Conservation (phyloP, 2,797 vertebrate genomes). For the Poecilia wingei region DNA sequence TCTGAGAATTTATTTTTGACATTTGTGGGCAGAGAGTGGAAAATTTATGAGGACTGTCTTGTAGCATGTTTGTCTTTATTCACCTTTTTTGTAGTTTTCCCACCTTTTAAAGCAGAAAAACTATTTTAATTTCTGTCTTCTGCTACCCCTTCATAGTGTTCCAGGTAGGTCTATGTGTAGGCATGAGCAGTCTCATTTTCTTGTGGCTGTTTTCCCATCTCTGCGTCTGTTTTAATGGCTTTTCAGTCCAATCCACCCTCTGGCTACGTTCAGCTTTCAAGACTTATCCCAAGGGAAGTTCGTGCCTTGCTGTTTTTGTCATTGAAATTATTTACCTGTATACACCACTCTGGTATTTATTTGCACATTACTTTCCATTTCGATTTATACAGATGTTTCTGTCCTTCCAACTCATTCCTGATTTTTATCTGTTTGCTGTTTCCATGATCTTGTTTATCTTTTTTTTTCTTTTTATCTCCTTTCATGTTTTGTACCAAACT, state of each 20-base stretch:
- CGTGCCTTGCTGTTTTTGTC: constrained; percentile 12
- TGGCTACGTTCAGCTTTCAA: constrained; percentile 37
- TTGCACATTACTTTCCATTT: constrained; percentile 15
- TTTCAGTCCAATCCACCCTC: constrained; percentile 18
- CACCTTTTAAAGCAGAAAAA: neutral
- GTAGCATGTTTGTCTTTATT: constrained; percentile 2
- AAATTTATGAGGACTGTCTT: constrained; percentile 11
- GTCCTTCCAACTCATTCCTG: neutral
- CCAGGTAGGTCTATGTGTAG: neutral
- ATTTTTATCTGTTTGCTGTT: neutral
- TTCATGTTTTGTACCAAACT: constrained; percentile 34
- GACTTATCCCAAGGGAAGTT: constrained; percentile 17
- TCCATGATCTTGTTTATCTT: constrained; percentile 25
- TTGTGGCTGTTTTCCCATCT: neutral
- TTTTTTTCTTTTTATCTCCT: constrained; percentile 2
- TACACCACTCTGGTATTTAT: constrained; percentile 7
- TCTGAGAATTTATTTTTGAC: neutral
- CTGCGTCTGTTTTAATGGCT: constrained; percentile 1
- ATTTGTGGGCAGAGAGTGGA: constrained; percentile 5
- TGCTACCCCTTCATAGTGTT: neutral
- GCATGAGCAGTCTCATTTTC: neutral
- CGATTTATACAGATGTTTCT: neutral
- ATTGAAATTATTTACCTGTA: constrained; percentile 7
- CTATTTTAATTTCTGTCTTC: neutral
- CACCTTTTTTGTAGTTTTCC: neutral